These are phyloP conservation scores for Zygothrica quintamaculata DNA, from an alignment of 2,888 invertebrate genomes.

Conservation along the genomic window DNA sequence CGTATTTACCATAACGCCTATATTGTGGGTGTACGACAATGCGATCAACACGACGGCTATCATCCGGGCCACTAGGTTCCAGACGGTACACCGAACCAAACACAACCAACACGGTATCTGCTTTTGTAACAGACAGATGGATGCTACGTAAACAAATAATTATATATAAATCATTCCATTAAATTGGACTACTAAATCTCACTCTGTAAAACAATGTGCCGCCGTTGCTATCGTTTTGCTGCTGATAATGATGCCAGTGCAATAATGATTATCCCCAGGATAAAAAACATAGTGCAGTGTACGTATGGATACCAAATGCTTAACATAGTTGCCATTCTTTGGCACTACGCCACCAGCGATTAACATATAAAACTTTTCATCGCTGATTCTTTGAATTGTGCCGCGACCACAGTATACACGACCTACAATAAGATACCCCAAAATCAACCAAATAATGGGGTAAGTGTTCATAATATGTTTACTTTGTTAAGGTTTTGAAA, in stretches of 20 bases:
- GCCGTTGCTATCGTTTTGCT: slow-evolving; percentile 57
- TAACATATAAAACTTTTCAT: slow-evolving; percentile 56
- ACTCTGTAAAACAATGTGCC: slow-evolving; percentile 66
- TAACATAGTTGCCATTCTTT: slow-evolving; percentile 1
- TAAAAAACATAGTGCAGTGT: slow-evolving; percentile 36
- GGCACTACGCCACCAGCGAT: slow-evolving; percentile 55
- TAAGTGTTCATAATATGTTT: slow-evolving; percentile 21
- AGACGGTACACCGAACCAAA: slow-evolving; percentile 38
- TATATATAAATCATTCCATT: background rate
- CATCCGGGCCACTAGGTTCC: fast-evolving
- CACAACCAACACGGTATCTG: slow-evolving; percentile 40
- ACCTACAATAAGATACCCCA: background rate
- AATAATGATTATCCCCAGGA: slow-evolving; percentile 62
- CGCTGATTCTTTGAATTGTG: slow-evolving; percentile 28
- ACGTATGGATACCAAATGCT: slow-evolving; percentile 56
- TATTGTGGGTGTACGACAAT: slow-evolving; percentile 55
- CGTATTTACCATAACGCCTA: slow-evolving; percentile 41
- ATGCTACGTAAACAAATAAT: slow-evolving; percentile 18
- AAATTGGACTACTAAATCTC: slow-evolving; percentile 16
- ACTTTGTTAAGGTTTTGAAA: slow-evolving; percentile 9
- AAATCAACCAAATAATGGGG: slow-evolving; percentile 3
- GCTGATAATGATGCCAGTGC: slow-evolving; percentile 57
- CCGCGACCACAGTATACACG: slow-evolving; percentile 23
- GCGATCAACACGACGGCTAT: slow-evolving; percentile 31
- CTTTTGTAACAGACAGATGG: slow-evolving; percentile 51